Conservation (phyloP, 2,113 vertebrate species). For the Osmerus mordax region DNA sequence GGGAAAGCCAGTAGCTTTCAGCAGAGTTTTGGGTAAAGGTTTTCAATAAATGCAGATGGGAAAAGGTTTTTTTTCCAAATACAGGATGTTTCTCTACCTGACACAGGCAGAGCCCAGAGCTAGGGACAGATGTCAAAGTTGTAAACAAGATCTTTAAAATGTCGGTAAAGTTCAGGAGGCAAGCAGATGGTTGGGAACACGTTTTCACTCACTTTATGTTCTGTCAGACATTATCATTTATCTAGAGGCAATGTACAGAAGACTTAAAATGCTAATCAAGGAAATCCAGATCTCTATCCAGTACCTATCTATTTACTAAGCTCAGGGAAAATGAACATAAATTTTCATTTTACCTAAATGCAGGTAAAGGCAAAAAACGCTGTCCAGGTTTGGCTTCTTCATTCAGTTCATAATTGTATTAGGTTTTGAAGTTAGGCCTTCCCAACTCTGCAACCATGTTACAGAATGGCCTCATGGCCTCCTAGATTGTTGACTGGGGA, state of each 20-base stretch:
- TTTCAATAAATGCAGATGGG: constrained; percentile 1
- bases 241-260: constrained; percentile 16
- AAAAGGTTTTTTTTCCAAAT: neutral
- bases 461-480: too few species aligned
- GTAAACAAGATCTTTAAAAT: constrained; percentile 17
- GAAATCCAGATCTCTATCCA: neutral
- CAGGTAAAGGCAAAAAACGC: too few species aligned
- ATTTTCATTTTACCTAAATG: too few species aligned
- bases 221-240: constrained; percentile 27
- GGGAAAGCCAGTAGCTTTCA: constrained; percentile 4
- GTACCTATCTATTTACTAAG: too few species aligned
- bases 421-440: too few species aligned
- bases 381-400: too few species aligned
- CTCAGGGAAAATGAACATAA: too few species aligned
- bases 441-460: too few species aligned
- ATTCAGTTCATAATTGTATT: too few species aligned
- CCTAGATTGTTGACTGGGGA: too few species aligned
- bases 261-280: constrained; percentile 32
- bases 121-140: constrained; percentile 1
- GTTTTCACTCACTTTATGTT: constrained; percentile 36
- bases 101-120: neutral
- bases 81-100: neutral
- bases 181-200: constrained; percentile 31
- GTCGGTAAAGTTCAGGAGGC: constrained; percentile 32
- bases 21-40: constrained; percentile 8